Percentiles rank a stretch among this genome's conserved stretches.
Conservation (phyloP, 2,888 invertebrate genomes). For the Cacoxenus indagator region DNA sequence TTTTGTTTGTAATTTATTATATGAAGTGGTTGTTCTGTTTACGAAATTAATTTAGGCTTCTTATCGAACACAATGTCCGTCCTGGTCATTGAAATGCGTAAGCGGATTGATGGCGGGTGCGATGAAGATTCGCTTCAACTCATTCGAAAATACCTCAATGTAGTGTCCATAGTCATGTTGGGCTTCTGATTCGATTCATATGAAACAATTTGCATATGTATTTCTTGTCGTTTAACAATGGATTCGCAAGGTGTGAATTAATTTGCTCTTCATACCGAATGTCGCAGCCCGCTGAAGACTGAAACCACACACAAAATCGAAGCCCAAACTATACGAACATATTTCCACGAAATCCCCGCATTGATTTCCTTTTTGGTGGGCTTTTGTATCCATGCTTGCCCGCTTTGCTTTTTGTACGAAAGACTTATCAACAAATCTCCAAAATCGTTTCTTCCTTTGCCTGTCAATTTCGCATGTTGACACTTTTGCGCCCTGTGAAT, state of each 20-base stretch:
- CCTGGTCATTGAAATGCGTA: constrained; percentile 46
- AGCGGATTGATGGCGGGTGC: neutral
- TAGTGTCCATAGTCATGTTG: too few species aligned
- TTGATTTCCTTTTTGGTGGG: neutral
- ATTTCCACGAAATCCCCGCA: constrained; percentile 24
- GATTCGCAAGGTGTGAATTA: constrained; percentile 68
- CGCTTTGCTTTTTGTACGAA: constrained; percentile 34
- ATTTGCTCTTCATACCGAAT: constrained; percentile 63
- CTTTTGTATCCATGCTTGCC: constrained; percentile 1
- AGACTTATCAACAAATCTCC: constrained; percentile 63
- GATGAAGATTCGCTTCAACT: constrained; percentile 3
- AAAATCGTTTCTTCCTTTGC: constrained; percentile 56
- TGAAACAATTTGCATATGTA: constrained; percentile 66
- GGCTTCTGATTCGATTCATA: constrained; percentile 47
- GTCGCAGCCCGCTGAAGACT: constrained; percentile 46
- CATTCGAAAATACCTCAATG: too few species aligned
- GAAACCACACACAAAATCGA: constrained; percentile 52
- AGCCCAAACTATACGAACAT: constrained; percentile 5
- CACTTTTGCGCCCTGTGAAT: constrained; percentile 52
- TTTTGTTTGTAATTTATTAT: constrained; percentile 65
- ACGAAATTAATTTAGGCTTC: constrained; percentile 52
- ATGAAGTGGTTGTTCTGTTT: constrained; percentile 58
- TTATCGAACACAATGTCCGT: constrained; percentile 42
- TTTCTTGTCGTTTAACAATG: constrained; percentile 54
- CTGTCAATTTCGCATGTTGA: constrained; percentile 62